Base-by-base conservation (phyloP, 2,888 invertebrate genomes). In the Melipona bicolor region DNA sequence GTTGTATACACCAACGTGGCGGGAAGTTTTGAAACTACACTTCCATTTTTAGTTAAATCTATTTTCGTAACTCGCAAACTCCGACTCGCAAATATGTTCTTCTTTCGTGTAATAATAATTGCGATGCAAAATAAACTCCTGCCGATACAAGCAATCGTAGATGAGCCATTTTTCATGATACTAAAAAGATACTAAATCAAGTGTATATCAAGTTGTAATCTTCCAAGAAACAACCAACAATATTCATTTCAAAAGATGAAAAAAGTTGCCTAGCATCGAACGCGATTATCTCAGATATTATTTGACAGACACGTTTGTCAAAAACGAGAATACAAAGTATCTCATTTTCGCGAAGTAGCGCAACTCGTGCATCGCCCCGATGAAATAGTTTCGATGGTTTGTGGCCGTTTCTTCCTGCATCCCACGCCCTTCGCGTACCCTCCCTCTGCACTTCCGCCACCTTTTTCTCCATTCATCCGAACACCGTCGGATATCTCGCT, bases 401-500 rank as follows among this genome's bases (percentile, higher is more conserved):
- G 59, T 77, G 36, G 77, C 69, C 61, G 43, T 19, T 54, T 81
- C 77, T 87, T 81, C 80, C 78, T 86, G 77, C 83, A 72, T 84
- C 84, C 84, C 75, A 83, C 88, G 87, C 83, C 83, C 83, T 86
- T 73, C 86, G 84, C 85, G 83, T 85, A 83, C 84, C 81, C 85
- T 83, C 83, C 81, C 81, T 69, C 84, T 69, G 73, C 81, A 65
- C 77, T 73, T 75, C 82, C 79, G 79, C 85, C 84, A 73, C 81
- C 83, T 69, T 83, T 79, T 74, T 83, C 77, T 72, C 85, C 89
- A 86, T 84, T 86, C 79, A 86, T 86, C 77, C 81, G 87, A 75
- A 80, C 88, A 83, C 88, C 89, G 90, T 91, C 90, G 91, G 91
- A 90, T 92, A 92, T 92, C 92, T 92, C 92, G 92, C 91, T 92